phyloP scores from a whole-genome alignment of 2,797 vertebrate genomes.

The Fratercula arctica region DNA sequence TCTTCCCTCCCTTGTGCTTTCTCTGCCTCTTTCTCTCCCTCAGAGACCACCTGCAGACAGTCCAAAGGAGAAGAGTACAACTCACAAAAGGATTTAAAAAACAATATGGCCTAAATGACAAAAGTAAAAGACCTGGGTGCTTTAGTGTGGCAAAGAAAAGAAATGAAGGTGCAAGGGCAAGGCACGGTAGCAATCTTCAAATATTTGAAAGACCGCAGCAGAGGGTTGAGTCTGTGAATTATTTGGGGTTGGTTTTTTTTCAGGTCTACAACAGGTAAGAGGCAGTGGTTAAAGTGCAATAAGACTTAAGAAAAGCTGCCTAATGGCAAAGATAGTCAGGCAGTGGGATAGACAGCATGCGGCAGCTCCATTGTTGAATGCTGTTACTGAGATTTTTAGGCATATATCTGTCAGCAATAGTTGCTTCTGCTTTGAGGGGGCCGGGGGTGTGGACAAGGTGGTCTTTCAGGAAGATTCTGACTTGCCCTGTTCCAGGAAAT shows the following conservation, averaged over 20 bases:
- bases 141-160: background rate
- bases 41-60: background rate
- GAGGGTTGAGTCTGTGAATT: background rate
- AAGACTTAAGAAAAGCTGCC: background rate
- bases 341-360: background rate
- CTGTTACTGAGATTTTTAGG: background rate
- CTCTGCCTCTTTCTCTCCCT: background rate
- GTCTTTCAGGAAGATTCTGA: background rate
- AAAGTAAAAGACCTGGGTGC: background rate
- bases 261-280: background rate
- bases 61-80: background rate
- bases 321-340: background rate
- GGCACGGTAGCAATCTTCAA: background rate
- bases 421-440: background rate
- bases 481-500: background rate
- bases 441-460: background rate
- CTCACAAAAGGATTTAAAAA: background rate
- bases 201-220: background rate
- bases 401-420: background rate
- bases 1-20: background rate
- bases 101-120: background rate
- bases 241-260: background rate
- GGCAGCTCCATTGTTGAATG: fast-evolving
- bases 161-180: background rate
- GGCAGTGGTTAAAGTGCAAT: background rate